These are phyloP conservation scores for Nycticebus coucang DNA, from an alignment of 2,113 vertebrate genomes.

Conservation along the genomic window DNA sequence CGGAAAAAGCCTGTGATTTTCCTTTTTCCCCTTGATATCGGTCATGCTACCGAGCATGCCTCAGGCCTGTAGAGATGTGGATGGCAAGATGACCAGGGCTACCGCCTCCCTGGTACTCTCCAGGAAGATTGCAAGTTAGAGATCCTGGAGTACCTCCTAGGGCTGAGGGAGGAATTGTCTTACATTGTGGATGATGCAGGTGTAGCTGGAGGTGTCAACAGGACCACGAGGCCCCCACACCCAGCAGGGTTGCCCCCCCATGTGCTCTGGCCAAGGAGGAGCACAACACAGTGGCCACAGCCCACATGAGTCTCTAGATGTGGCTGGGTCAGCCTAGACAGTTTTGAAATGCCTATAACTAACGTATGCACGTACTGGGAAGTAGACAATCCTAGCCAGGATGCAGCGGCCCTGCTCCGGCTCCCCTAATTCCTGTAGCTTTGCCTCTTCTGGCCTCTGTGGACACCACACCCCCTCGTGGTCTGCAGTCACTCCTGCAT, in stretches of 20 bases:
- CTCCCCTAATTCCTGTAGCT: no score
- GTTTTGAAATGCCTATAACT: no score
- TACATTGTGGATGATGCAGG: accelerated
- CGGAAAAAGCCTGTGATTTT: neutral
- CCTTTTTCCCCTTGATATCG: accelerated
- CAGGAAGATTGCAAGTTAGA: neutral
- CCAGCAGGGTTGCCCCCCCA: accelerated
- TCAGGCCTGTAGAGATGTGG: neutral
- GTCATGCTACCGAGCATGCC: accelerated
- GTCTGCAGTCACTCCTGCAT: no score
- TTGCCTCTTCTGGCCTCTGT: no score
- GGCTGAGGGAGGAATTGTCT: neutral
- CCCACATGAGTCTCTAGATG: accelerated
- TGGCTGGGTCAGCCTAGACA: accelerated
- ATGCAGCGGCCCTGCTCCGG: no score
- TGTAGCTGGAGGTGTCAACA: neutral
- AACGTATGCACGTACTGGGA: accelerated
- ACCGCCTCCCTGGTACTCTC: accelerated
- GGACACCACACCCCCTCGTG: no score
- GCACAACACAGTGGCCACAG: accelerated
- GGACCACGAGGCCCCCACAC: neutral
- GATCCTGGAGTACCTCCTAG: neutral
- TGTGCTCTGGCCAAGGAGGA: accelerated
- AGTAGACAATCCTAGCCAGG: no score
- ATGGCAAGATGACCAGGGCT: accelerated